Base-by-base conservation (phyloP, 1,140 invertebrate genomes). In the Heterodera carotae region DNA sequence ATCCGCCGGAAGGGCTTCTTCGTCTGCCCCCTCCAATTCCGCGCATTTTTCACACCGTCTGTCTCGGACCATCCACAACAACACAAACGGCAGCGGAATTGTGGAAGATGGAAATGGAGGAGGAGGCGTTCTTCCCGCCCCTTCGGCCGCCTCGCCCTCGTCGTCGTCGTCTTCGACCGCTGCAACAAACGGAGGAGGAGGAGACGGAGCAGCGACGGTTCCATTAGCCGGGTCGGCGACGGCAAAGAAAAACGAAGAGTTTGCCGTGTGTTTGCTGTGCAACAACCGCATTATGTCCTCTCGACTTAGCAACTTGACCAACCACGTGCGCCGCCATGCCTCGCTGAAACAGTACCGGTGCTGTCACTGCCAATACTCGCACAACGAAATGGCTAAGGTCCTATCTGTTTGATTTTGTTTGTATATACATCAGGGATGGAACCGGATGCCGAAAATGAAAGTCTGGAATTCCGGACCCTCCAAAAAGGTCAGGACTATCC, bases 351-450 rank as follows among this genome's bases (percentile, higher is more conserved):
- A 78, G 43, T 78, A 78, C 53, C 33, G 56, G 25, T 78, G 76
- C 68, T 66, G 33, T 31, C 36, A 80, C 34, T 78, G 76, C n/a
- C 25, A 75, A 18, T 76, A 76, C 2, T 34, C 53, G 43, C 76
- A 78, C 53, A 78, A 78, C 27, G 76, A 78, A 78, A 78, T 78
- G 71, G 70, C 75, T 7, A 78, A 78, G 48, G 76, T 76, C 53
- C 22, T 4, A 3, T 15, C 68, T 25, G 31, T 69, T n/a, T n/a
- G n/a, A n/a, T n/a, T n/a, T n/a, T n/a, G n/a, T n/a, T n/a, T n/a
- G n/a, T n/a, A n/a, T n/a, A n/a, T n/a, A n/a, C n/a, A n/a, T n/a
- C n/a, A n/a, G n/a, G n/a, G n/a, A n/a, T n/a, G n/a, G n/a, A n/a
- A n/a, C n/a, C n/a, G n/a, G n/a, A n/a, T n/a, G n/a, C n/a, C n/a